Base-by-base conservation (phyloP, 2,113 vertebrate species). In the Gopherus evgoodei region DNA sequence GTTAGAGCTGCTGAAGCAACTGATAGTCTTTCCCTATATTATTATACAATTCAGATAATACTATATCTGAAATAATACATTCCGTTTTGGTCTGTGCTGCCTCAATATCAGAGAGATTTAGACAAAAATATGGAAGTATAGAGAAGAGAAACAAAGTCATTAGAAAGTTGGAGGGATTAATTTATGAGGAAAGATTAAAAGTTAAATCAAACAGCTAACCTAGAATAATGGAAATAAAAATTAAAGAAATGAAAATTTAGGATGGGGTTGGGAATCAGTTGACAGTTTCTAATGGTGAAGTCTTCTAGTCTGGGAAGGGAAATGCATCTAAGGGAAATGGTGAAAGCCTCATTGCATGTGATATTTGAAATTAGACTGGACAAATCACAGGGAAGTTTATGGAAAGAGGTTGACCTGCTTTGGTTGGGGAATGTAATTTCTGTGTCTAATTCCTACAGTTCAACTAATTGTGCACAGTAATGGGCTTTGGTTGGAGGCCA, bases 301-400 rank as follows among this genome's bases (percentile, higher is more conserved):
- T 81, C 94, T 88, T 89, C 0, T 72, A 3, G 52, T 79, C 38
- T 88, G 84, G 62, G 25, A 86, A 93, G 87, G 27, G 91, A 95
- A 82, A 75, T 6, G 6, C 69, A 84, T 89, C 42, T 24, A 38
- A 80, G 72, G 52, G 76, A 93, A 95, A 72, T 72, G 44, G 84
- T 6, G 86, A n/a, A 72, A 92, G 91, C 84, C 0, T 0, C 78
- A 94, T 87, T 78, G 22, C 88, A 38, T 93, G 25, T 44, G 85
- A 1, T 84, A 5, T 84, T 91, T 0, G 3, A 92, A 75, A 92
- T 47, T 4, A 5, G 83, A 83, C 29, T 42, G 14, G 53, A 72
- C 14, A 38, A n/a, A 72, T 72, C 31, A 65, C 62, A 35, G 62
- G 31, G 84, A 94, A 91, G 92, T 84, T 17, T 89, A 12, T 50